Conservation (phyloP, 2,113 vertebrate genomes). For the Oreochromis spilurus region DNA sequence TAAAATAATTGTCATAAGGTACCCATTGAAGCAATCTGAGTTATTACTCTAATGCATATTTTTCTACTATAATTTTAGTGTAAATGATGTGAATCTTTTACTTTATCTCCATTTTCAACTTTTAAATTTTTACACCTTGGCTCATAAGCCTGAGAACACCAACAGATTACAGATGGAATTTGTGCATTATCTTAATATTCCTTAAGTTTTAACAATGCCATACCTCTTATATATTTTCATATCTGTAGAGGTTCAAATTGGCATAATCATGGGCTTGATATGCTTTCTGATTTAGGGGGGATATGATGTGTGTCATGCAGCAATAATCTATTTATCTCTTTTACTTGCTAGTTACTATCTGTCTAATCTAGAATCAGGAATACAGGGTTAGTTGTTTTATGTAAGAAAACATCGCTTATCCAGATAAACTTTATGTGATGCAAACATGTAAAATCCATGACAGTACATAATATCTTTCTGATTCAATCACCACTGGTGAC, state of each 20-base stretch:
- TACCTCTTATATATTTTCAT: background rate
- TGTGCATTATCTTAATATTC: background rate
- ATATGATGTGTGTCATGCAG: background rate
- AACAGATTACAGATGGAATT: background rate
- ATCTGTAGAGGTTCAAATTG: background rate
- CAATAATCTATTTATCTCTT: background rate
- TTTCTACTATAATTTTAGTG: background rate
- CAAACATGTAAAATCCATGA: background rate
- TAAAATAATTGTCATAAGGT: background rate
- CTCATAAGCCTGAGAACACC: background rate
- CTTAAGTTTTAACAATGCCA: background rate
- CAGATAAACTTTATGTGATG: background rate
- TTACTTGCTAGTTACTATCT: background rate
- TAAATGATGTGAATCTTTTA: background rate
- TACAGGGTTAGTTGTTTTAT: background rate
- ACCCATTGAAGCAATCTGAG: accelerated
- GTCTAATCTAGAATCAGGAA: background rate
- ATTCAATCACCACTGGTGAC: no score
- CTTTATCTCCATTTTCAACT: background rate
- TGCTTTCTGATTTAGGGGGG: background rate
- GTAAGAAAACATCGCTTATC: background rate
- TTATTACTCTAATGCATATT: background rate
- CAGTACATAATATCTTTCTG: background rate
- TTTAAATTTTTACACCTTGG: background rate
- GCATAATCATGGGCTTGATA: background rate